Conservation (phyloP, 2,888 invertebrate species). For the Drosophila peninsularis region DNA sequence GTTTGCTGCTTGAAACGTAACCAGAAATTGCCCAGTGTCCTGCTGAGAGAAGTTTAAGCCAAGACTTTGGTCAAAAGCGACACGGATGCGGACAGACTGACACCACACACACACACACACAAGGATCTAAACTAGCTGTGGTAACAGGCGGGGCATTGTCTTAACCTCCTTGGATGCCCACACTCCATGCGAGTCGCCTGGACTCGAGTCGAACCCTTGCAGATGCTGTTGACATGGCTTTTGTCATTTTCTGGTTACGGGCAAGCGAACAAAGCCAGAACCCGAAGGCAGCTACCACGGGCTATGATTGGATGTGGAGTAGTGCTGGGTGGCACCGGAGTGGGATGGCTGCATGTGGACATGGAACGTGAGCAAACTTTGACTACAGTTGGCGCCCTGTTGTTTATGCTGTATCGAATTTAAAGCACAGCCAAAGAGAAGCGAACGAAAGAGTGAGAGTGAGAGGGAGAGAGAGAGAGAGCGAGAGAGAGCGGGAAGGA, state of each 20-base stretch:
- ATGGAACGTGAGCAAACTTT: conserved; percentile 60
- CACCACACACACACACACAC: conserved; percentile 11
- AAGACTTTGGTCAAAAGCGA: conserved; percentile 70
- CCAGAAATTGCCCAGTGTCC: conserved; percentile 48
- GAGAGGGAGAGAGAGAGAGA: background rate
- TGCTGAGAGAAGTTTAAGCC: conserved; percentile 42
- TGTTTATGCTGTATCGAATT: conserved; percentile 65
- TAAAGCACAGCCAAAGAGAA: conserved; percentile 27
- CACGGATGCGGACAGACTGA: conserved; percentile 51
- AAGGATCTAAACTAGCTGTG: conserved; percentile 2
- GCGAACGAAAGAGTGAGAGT: background rate
- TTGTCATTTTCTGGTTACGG: conserved; percentile 79
- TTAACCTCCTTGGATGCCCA: conserved; percentile 11
- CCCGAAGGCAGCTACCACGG: conserved; percentile 38
- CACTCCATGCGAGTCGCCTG: conserved; percentile 17
- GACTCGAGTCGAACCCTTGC: conserved; percentile 52
- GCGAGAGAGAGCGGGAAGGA: background rate
- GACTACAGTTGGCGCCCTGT: conserved; percentile 58
- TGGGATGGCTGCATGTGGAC: conserved; percentile 39
- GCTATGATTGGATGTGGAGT: background rate
- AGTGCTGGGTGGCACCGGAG: background rate
- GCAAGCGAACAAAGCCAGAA: conserved; percentile 69
- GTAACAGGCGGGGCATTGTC: conserved; percentile 55
- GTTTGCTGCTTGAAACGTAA: conserved; percentile 75
- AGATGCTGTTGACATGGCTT: conserved; percentile 77